phyloP scores from a whole-genome alignment of 2,888 invertebrate genomes.

The Macroteleia sp. region DNA sequence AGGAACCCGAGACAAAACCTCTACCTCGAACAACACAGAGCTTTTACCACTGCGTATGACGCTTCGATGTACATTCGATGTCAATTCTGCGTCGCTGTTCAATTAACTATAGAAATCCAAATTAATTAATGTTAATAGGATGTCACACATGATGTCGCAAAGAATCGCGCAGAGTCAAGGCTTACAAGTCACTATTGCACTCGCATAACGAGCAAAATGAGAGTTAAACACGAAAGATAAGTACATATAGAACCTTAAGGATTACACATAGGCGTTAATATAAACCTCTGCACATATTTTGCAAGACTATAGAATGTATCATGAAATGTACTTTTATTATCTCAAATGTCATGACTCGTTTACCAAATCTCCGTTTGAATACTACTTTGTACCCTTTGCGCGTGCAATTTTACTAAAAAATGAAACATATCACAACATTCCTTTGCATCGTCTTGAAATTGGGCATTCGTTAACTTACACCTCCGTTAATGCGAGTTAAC shows the following conservation, averaged over 20 bases:
- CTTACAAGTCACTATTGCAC: constrained; percentile 17
- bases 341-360: no score
- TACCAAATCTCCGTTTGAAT: background rate
- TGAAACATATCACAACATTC: constrained; percentile 56
- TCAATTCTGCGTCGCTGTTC: constrained; percentile 64
- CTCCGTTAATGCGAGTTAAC: constrained; percentile 36
- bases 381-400: background rate
- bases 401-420: constrained; percentile 32
- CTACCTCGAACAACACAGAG: constrained; percentile 64
- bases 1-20: constrained; percentile 29
- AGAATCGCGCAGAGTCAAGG: no score
- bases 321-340: background rate
- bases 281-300: constrained; percentile 29
- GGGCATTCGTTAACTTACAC: constrained; percentile 17
- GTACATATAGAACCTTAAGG: constrained; percentile 49
- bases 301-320: constrained; percentile 13
- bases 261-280: constrained; percentile 37
- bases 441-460: constrained; percentile 28
- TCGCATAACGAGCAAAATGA: constrained; percentile 11
- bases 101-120: constrained; percentile 55
- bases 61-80: constrained; percentile 59
- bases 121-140: constrained; percentile 58
- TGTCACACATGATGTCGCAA: no score
- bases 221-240: constrained; percentile 6
- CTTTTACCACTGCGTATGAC: constrained; percentile 61